Conservation (phyloP, 1,140 invertebrate genomes). For the Euschistus heros region DNA sequence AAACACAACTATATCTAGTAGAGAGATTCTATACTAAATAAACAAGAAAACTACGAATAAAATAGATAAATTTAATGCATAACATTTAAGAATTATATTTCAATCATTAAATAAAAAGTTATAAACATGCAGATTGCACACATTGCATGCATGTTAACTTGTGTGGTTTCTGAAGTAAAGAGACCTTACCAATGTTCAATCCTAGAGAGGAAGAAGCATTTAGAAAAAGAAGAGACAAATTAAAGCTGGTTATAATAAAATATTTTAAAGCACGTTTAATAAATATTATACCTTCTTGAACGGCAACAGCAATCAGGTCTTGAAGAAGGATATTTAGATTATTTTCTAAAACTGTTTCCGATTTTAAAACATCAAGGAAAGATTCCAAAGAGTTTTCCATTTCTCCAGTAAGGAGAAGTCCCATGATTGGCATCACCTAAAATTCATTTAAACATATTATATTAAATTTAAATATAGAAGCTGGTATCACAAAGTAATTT, state of each 20-base stretch:
- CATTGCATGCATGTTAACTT: too few species aligned
- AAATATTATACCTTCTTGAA: constrained; percentile 23
- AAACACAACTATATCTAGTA: too few species aligned
- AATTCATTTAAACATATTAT: too few species aligned
- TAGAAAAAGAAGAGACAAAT: constrained; percentile 9
- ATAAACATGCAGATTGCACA: too few species aligned
- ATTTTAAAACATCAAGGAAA: constrained; percentile 17
- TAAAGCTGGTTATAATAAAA: background rate
- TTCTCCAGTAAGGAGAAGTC: constrained; percentile 20
- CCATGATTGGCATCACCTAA: constrained; percentile 27
- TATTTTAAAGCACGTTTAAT: background rate
- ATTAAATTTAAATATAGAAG: too few species aligned
- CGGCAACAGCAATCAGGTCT: constrained; percentile 25
- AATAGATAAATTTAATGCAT: too few species aligned
- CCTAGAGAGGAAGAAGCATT: constrained; percentile 8
- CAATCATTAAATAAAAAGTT: too few species aligned
- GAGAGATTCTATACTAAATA: too few species aligned
- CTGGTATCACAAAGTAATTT: too few species aligned
- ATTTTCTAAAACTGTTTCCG: constrained; percentile 9
- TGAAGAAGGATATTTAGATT: constrained; percentile 19
- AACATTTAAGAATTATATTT: too few species aligned
- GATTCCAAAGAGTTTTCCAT: constrained; percentile 22
- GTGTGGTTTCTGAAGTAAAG: too few species aligned
- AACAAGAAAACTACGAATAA: too few species aligned
- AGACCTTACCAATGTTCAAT: constrained; percentile 8